Conservation (phyloP, 1,140 invertebrate genomes). For the Branchinecta lynchi region DNA sequence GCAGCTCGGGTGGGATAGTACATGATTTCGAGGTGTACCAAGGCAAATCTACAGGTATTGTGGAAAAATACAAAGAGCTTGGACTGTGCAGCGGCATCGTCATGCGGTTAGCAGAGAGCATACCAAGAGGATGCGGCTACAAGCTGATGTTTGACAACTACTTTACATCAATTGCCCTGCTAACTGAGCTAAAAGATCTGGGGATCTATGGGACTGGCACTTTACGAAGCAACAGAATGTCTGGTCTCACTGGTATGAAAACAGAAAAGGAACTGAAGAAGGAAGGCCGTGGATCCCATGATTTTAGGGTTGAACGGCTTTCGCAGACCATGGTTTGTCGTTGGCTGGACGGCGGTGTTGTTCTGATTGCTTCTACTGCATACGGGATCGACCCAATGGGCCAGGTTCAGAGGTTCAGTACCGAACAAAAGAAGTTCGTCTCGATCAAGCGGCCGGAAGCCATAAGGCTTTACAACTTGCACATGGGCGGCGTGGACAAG, state of each 20-base stretch:
- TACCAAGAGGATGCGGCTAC: constrained; percentile 21
- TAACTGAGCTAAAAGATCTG: constrained; percentile 21
- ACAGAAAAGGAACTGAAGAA: constrained; percentile 22
- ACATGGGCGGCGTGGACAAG: constrained; percentile 29
- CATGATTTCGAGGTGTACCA: constrained; percentile 1
- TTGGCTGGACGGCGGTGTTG: background rate
- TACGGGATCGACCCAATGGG: background rate
- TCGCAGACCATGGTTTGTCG: background rate
- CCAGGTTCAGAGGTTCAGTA: constrained; percentile 16
- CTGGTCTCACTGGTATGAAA: constrained; percentile 22
- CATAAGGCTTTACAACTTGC: constrained; percentile 29
- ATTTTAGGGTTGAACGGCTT: background rate
- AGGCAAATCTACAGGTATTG: constrained; percentile 20
- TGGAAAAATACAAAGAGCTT: constrained; percentile 15
- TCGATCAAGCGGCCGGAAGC: constrained; percentile 25
- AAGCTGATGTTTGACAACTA: constrained; percentile 26
- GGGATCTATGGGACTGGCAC: constrained; percentile 25
- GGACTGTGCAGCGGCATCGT: constrained; percentile 22
- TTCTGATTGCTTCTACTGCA: background rate
- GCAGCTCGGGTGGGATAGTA: constrained; percentile 20
- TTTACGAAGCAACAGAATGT: constrained; percentile 21
- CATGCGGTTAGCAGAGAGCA: constrained; percentile 10
- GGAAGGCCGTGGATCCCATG: constrained; percentile 23
- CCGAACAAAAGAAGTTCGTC: constrained; percentile 22
- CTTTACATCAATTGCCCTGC: constrained; percentile 24